phyloP scores from a whole-genome alignment of 2,888 invertebrate species.

The Caenorhabditis parvicauda region DNA sequence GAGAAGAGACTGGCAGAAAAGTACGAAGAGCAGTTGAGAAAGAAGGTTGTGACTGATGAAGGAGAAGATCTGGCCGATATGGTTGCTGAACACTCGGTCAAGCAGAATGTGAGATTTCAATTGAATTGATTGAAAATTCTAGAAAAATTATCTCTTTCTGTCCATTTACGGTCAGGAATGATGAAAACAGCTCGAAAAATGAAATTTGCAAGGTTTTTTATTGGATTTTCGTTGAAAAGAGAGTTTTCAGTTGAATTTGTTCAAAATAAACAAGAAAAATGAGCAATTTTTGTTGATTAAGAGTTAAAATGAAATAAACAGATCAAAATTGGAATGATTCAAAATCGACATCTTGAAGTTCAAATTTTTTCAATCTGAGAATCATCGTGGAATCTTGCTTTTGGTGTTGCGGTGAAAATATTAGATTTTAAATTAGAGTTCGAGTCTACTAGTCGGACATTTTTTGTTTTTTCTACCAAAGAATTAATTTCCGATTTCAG shows the following conservation, averaged over 20 bases:
- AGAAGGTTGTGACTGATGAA: conserved; percentile 71
- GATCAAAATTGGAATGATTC: too few relatives aligned
- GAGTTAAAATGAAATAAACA: too few relatives aligned
- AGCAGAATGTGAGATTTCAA: conserved; percentile 82
- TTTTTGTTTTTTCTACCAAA: conserved; percentile 1
- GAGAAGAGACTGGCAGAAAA: conserved; percentile 80
- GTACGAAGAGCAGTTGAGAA: conserved; percentile 92
- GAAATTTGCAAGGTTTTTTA: conserved; percentile 3
- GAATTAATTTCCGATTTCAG: conserved; percentile 41
- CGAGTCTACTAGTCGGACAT: too few relatives aligned
- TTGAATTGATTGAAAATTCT: not conserved
- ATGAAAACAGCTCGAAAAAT: not conserved
- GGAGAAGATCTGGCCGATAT: conserved; percentile 92
- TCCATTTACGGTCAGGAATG: not conserved
- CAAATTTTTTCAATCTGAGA: too few relatives aligned
- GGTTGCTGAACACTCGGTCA: conserved; percentile 94
- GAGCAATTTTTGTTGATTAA: too few relatives aligned
- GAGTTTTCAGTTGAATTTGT: too few relatives aligned
- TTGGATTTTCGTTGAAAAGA: too few relatives aligned
- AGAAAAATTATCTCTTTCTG: not conserved
- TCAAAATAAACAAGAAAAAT: too few relatives aligned
- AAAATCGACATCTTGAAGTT: too few relatives aligned
- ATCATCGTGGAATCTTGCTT: too few relatives aligned
- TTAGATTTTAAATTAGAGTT: too few relatives aligned
- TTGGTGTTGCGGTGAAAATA: too few relatives aligned